phyloP scores from a whole-genome alignment of 1,140 invertebrate species.

The Hermatobates lingyangjiaoensis region DNA sequence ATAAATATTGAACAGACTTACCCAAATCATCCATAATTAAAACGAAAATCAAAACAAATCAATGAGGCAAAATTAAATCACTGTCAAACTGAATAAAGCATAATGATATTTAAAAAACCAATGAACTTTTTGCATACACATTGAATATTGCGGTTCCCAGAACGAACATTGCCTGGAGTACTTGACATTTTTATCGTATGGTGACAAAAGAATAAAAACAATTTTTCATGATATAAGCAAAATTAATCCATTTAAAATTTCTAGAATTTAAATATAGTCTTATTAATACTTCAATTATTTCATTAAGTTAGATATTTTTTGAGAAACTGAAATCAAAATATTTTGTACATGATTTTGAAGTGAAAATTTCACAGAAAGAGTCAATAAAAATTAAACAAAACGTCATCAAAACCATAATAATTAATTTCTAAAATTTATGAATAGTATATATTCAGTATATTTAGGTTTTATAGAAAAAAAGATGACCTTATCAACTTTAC shows the following conservation, averaged over 20 bases:
- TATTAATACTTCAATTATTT: background rate
- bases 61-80: background rate
- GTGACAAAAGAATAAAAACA: background rate
- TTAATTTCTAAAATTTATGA: no score
- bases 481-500: background rate
- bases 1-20: background rate
- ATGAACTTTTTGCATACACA: no score
- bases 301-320: no score
- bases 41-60: background rate
- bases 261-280: background rate
- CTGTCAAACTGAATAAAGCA: background rate
- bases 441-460: no score
- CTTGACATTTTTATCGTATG: background rate
- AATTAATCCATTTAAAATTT: background rate
- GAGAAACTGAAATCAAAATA: no score
- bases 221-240: background rate
- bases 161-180: background rate
- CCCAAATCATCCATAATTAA: slow-evolving; percentile 5
- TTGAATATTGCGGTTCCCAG: background rate
- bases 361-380: no score
- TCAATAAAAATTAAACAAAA: no score
- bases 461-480: no score
- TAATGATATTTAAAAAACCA: background rate
- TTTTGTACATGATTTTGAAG: no score
- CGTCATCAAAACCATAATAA: no score